phyloP scores from a whole-genome alignment of 2,113 vertebrate genomes.

The Trematocara macrostoma region DNA sequence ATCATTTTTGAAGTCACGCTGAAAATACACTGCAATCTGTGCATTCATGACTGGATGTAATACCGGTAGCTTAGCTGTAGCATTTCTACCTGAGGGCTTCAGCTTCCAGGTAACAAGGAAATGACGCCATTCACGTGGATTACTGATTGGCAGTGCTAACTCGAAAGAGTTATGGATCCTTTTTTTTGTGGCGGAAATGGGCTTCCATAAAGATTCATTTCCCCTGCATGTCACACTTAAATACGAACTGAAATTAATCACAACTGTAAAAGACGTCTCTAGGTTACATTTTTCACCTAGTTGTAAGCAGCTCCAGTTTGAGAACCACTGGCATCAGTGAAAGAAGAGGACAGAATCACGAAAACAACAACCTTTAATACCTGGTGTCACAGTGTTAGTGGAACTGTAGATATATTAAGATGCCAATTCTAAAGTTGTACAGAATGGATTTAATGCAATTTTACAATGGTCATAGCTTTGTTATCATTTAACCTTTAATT shows the following conservation, averaged over 20 bases:
- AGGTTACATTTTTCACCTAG: background rate
- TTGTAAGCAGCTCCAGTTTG: background rate
- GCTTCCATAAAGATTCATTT: background rate
- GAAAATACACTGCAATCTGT: no score
- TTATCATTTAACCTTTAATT: background rate
- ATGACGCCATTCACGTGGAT: no score
- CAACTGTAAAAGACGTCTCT: background rate
- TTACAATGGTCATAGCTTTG: slow-evolving; percentile 54
- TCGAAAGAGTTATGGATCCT: background rate
- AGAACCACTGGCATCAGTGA: background rate
- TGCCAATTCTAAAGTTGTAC: slow-evolving; percentile 46
- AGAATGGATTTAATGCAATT: slow-evolving; percentile 67
- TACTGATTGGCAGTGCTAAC: background rate
- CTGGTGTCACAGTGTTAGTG: slow-evolving; percentile 90
- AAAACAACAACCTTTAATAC: slow-evolving; percentile 62
- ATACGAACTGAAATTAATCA: background rate
- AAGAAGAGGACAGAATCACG: slow-evolving; percentile 18
- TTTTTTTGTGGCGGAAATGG: no score
- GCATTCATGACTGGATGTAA: no score
- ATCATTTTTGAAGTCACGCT: no score
- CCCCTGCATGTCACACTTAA: background rate
- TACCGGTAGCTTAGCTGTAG: no score
- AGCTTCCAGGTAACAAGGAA: no score
- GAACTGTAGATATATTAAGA: slow-evolving; percentile 74
- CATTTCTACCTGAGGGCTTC: no score